Percentiles rank a stretch among this genome's conserved stretches.
These are phyloP conservation scores for Druon quercuslanigerum DNA, from an alignment of 1,140 invertebrate species.

Conservation along the genomic window DNA sequence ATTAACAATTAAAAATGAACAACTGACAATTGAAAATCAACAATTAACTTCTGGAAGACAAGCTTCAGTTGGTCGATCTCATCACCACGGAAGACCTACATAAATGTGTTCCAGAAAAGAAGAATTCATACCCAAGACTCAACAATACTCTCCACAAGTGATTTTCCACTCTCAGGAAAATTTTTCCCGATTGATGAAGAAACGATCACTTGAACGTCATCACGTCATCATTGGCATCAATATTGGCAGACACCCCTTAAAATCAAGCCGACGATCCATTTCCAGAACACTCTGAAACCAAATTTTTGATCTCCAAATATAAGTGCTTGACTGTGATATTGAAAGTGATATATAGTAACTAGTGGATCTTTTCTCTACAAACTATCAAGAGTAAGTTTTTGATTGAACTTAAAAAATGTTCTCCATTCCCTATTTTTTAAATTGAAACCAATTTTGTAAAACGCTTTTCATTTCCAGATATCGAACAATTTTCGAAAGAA, in stretches of 20 bases:
- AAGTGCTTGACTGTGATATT: slow-evolving; percentile 21
- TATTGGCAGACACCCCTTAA: not conserved
- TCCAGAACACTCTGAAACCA: no score
- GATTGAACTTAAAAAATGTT: no score
- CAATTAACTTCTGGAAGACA: not conserved
- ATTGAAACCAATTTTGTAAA: no score
- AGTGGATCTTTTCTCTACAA: not conserved
- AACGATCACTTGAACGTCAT: not conserved
- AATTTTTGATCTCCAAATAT: not conserved
- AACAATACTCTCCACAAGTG: not conserved
- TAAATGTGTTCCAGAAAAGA: slow-evolving; percentile 23
- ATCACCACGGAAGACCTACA: not conserved
- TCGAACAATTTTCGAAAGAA: not conserved
- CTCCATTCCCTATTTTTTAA: no score
- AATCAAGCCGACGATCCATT: not conserved
- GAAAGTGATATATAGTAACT: slow-evolving; percentile 18
- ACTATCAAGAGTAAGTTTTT: not conserved
- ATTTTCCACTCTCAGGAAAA: not conserved
- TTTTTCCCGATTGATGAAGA: slow-evolving; percentile 4
- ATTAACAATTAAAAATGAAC: not conserved
- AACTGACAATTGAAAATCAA: not conserved
- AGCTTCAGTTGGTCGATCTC: no score
- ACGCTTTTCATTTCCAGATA: not conserved
- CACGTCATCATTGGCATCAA: not conserved
- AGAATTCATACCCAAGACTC: not conserved